Percentiles rank a stretch among this genome's conserved stretches.
Evolutionary conservation across 1,140 invertebrate species (phyloP).

Genomic region (Microplitis demolitor): DNA sequence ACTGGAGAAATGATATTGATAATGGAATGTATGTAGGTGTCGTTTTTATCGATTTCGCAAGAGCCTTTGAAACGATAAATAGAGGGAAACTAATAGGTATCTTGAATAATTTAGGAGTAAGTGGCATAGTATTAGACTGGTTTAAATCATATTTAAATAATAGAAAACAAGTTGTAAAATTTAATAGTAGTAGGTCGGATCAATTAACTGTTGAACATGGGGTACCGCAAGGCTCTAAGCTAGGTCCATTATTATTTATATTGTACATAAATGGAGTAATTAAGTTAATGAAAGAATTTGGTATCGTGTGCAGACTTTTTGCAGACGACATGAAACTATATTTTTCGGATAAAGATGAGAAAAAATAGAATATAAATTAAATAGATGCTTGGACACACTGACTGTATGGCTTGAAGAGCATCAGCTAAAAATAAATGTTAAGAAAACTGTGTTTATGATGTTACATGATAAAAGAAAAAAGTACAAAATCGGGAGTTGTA

Average conservation of each 20-base stretch:
- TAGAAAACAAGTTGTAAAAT: not conserved
- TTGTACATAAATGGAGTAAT: slow-evolving; percentile 12
- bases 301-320: slow-evolving; percentile 17
- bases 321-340: slow-evolving; percentile 24
- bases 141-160: slow-evolving; percentile 17
- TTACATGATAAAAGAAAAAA: too few species aligned
- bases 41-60: slow-evolving; percentile 21
- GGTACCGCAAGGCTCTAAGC: slow-evolving; percentile 17
- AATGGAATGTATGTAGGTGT: not conserved
- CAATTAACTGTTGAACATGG: not conserved
- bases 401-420: too few species aligned
- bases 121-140: slow-evolving; percentile 13
- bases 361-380: not conserved
- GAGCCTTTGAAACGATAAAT: slow-evolving; percentile 30
- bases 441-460: too few species aligned
- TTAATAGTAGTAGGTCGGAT: too few species aligned
- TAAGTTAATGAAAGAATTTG: not conserved
- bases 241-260: slow-evolving; percentile 16
- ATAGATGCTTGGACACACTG: too few species aligned
- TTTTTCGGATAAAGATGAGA: not conserved
- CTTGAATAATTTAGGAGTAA: slow-evolving; percentile 15
- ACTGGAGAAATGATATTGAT: slow-evolving; percentile 11
- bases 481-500: too few species aligned
- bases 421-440: too few species aligned
- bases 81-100: slow-evolving; percentile 13